A percentile compares a stretch with the other conserved stretches of the same genome.
phyloP scores from a whole-genome alignment of 2,888 invertebrate genomes.

The Heterodera filipjevi region DNA sequence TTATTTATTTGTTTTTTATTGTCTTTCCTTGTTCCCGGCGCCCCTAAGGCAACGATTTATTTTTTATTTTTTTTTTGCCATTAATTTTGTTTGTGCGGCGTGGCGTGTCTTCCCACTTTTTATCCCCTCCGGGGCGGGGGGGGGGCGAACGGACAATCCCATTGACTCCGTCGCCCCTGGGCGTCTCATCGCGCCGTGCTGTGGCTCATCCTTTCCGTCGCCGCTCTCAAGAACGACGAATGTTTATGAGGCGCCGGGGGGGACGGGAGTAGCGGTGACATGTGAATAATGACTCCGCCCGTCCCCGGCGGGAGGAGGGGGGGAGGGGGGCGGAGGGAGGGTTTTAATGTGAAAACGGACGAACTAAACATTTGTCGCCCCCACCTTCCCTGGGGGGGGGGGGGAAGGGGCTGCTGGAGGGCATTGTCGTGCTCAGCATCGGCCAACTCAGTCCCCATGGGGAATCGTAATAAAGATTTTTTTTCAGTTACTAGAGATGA shows the following conservation, averaged over 20 bases:
- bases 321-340: too few relatives aligned
- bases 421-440: too few relatives aligned
- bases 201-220: not conserved
- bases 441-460: too few relatives aligned
- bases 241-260: not conserved
- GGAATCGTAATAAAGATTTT: too few relatives aligned
- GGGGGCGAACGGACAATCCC: not conserved
- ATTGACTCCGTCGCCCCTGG: not conserved
- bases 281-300: not conserved
- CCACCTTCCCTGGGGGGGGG: too few relatives aligned
- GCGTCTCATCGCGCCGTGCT: not conserved
- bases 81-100: slow-evolving; percentile 1
- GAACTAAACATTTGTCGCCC: too few relatives aligned
- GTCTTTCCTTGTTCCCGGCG: not conserved
- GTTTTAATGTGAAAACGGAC: too few relatives aligned
- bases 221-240: not conserved
- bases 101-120: not conserved
- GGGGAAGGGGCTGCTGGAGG: too few relatives aligned
- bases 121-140: not conserved
- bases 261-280: not conserved
- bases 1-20: not conserved
- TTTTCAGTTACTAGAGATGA: too few relatives aligned
- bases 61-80: not conserved
- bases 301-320: not conserved
- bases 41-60: not conserved